These are phyloP conservation scores for Elephas maximus DNA, from an alignment of 2,113 vertebrate species.

Conservation along the genomic window DNA sequence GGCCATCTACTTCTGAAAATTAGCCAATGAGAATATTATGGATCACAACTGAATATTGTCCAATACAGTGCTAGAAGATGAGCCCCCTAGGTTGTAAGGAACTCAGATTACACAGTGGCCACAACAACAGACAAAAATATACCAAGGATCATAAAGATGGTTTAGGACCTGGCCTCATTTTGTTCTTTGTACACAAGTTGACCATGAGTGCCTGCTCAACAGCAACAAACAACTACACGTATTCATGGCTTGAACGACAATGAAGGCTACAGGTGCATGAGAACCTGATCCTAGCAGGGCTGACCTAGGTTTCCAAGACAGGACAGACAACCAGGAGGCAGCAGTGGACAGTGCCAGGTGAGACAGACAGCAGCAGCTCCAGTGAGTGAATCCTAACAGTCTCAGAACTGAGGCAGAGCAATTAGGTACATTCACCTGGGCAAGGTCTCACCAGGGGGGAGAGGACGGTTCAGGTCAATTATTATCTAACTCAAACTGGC, in stretches of 20 bases:
- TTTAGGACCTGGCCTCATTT: not conserved
- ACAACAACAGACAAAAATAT: not conserved
- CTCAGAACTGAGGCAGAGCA: not conserved
- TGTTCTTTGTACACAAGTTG: not conserved
- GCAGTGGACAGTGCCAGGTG: not conserved
- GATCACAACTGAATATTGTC: not conserved
- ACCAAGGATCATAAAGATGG: not conserved
- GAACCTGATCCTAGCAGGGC: not conserved
- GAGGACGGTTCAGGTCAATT: not conserved
- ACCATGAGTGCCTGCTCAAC: not conserved
- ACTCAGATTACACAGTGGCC: not conserved
- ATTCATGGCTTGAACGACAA: not conserved
- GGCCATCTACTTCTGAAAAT: not conserved
- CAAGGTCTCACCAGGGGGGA: not conserved
- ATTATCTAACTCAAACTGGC: not conserved
- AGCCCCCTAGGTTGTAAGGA: not conserved
- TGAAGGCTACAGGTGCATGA: not conserved
- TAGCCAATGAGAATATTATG: not conserved
- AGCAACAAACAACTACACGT: not conserved
- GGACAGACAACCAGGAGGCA: not conserved
- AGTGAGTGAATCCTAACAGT: not conserved
- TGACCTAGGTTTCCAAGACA: not conserved
- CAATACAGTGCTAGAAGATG: not conserved
- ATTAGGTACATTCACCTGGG: not conserved
- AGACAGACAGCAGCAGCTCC: not conserved